Base-by-base conservation (phyloP, 2,113 vertebrate species). In the Diphyllodes magnificus region DNA sequence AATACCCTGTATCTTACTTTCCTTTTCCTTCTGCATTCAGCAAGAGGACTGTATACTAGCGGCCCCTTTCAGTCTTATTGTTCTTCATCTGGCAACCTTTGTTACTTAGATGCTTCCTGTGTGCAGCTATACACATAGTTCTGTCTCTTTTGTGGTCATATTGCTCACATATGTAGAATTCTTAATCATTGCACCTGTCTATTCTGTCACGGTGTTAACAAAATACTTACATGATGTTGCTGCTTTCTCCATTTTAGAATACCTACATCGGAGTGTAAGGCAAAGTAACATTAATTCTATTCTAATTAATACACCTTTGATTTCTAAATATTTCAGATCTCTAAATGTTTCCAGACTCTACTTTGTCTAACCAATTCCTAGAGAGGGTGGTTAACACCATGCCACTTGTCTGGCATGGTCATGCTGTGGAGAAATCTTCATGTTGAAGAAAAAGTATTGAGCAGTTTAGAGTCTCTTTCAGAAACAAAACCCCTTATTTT, bases 81-180 rank as follows among this genome's bases (percentile, higher is more conserved):
- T 40, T 77, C n/a, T 73, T 40, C 6, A n/a, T 44, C 63, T n/a
- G 71, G 16, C 15, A 81, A 10, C 3, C 10, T 42, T 65, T 54
- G 40, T 22, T 60, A 65, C 27, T 53, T 53, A 42, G 19, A 51
- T 37, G 30, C 19, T 81, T 71, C 16, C 22, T 37, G 3, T 47
- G n/a, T 49, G 44, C 4, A 61, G 17, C 24, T 28, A 31, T 17
- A 35, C 11, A 40, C 4, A 6, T 44, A 1, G 0, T 2, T 31
- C 20, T 54, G 27, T 13, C 40, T 61, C 21, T 54, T 86, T 39
- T 47, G 23, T 71, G 39, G 31, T 61, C 24, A 21, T 56, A 20
- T 35, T 60, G 6, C 15, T 90, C 22, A 47, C 27, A 49, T 18
- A 30, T 6, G 4, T 53, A 71, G 65, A 65, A 59, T 82, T 30